These are phyloP conservation scores for Sporophila hypoxantha DNA, from an alignment of 2,113 vertebrate genomes.

Conservation along the genomic window DNA sequence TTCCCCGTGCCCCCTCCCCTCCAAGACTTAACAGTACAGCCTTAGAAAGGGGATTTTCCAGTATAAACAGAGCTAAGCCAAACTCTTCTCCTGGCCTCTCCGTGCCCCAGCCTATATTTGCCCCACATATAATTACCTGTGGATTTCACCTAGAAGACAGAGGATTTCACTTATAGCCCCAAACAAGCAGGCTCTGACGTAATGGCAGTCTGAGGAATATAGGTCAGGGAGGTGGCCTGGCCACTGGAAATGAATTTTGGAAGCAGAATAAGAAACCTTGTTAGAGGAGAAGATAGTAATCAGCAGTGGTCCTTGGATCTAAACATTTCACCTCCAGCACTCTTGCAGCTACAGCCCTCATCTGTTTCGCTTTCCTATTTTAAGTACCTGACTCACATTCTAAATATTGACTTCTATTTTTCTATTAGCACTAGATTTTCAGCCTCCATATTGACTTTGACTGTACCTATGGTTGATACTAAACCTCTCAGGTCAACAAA, in stretches of 20 bases:
- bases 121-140: slow-evolving; percentile 46
- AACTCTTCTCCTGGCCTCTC: slow-evolving; percentile 58
- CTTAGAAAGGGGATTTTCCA: slow-evolving; percentile 61
- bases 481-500: slow-evolving; percentile 76
- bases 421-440: slow-evolving; percentile 75
- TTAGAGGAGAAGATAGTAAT: slow-evolving; percentile 66
- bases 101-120: slow-evolving; percentile 39
- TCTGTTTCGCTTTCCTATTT: slow-evolving; percentile 76
- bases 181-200: slow-evolving; percentile 62
- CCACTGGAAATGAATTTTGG: slow-evolving; percentile 47
- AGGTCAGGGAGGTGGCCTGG: slow-evolving; percentile 70
- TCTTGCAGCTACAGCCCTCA: slow-evolving; percentile 61
- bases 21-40: slow-evolving; percentile 25
- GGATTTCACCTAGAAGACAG: slow-evolving; percentile 52
- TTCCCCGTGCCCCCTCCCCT: slow-evolving; percentile 29
- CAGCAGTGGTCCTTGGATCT: slow-evolving; percentile 58
- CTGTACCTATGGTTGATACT: slow-evolving; percentile 76
- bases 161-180: slow-evolving; percentile 54
- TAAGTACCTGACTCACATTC: slow-evolving; percentile 74
- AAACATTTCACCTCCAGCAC: slow-evolving; percentile 63
- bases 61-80: slow-evolving; percentile 49
- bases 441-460: slow-evolving; percentile 78
- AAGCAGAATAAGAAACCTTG: slow-evolving; percentile 60
- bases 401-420: slow-evolving; percentile 80
- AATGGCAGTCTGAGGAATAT: slow-evolving; percentile 61